Base-by-base conservation (phyloP, 1,140 invertebrate genomes). In the Hormaphis cornu region DNA sequence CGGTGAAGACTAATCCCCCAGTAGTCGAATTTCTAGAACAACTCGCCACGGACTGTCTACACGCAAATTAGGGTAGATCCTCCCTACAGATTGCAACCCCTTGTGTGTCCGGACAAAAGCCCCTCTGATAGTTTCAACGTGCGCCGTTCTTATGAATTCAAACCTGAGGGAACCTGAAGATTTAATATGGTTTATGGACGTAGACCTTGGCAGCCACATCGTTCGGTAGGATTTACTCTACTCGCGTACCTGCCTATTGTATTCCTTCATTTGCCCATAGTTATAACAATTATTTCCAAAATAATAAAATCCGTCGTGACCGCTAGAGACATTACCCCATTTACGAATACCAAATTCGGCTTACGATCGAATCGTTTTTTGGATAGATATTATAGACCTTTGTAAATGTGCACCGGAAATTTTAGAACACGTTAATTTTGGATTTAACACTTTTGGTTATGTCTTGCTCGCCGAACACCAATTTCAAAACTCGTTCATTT, bases 11-110 rank as follows among this genome's bases (percentile, higher is more conserved):
- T 50, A 35, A 50, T 66, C 44, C n/a, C n/a, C 44, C 20, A 3
- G 61, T 50, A 50, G 50, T 66, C 61, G 24, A 66, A 66, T 66
- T 50, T 44, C 28, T 42, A 66, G 44, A 63, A 50, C 44, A 35
- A 35, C 50, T 66, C 28, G n/a, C n/a, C n/a, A n/a, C n/a, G 61
- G n/a, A 22, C n/a, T 16, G 2, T n/a, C 8, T n/a, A 46, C 42
- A 40, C 14, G 12, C 42, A 4, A 46, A 16, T 46, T 46, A 4
- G 42, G n/a, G 8, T n/a, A 12, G 53, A 35, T 54, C 18, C 52
- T 33, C 28, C 18, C n/a, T 20, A 1, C 42, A n/a, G 0, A 37
- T n/a, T n/a, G n/a, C 53, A 22, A 8, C 53, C 53, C 9, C 16
- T 16, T 3, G 20, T 6, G 18, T 28, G 5, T 18, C 6, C 0